Conservation (phyloP, 2,113 vertebrate genomes). For the Mus spicilegus region DNA sequence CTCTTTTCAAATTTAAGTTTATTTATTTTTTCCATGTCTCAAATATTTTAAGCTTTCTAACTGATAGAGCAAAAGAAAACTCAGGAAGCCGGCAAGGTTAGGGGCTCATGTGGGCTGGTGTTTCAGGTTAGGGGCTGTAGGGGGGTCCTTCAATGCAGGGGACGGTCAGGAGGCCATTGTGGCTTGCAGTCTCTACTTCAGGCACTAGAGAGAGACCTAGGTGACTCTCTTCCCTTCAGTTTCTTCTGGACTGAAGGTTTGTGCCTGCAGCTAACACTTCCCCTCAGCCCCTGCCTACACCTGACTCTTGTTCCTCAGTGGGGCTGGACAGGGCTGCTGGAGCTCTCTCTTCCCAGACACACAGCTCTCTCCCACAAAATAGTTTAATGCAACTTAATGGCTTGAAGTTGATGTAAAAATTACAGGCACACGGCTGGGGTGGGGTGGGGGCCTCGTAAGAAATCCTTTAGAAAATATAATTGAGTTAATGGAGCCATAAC, state of each 20-base stretch:
- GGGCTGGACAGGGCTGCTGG: neutral
- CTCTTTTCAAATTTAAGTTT: neutral
- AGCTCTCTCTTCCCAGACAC: slow-evolving; percentile 44
- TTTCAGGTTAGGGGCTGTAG: neutral
- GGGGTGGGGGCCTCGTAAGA: slow-evolving; percentile 71
- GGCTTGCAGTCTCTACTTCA: neutral
- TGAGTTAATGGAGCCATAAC: slow-evolving; percentile 85
- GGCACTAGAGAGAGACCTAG: no score
- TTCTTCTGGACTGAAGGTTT: neutral
- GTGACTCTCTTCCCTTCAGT: neutral
- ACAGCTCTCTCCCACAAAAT: slow-evolving; percentile 70
- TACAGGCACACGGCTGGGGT: slow-evolving; percentile 65
- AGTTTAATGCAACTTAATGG: slow-evolving; percentile 83
- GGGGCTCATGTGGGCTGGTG: neutral
- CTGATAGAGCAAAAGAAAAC: neutral
- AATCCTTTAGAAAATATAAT: slow-evolving; percentile 85
- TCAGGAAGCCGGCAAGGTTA: neutral
- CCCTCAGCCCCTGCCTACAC: neutral
- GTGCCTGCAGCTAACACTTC: fast-evolving
- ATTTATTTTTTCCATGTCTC: neutral
- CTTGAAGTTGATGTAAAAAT: slow-evolving; percentile 82
- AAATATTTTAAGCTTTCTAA: slow-evolving; percentile 15
- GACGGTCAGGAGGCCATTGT: neutral
- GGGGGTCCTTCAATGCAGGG: neutral
- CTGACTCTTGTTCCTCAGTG: neutral